Evolutionary conservation across 2,113 vertebrate genomes (phyloP).

Genomic region (Dipodomys merriami): DNA sequence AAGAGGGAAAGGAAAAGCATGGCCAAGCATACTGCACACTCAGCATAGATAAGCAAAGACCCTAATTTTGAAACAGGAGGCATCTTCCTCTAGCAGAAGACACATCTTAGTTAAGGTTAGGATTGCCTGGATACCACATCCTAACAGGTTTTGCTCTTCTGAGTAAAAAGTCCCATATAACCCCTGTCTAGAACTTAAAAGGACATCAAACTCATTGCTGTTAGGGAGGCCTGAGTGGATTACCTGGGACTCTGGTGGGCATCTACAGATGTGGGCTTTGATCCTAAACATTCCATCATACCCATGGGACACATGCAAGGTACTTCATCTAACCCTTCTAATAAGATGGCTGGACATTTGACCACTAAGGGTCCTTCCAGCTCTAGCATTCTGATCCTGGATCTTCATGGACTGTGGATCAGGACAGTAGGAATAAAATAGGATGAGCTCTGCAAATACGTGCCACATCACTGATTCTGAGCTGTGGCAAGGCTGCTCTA

Average conservation of each 20-base stretch:
- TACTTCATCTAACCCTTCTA: neutral
- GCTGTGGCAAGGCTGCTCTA: neutral
- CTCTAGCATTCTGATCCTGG: neutral
- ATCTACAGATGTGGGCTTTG: neutral
- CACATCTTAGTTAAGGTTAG: neutral
- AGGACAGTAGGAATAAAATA: neutral
- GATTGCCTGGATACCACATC: neutral
- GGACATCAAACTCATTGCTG: neutral
- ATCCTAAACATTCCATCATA: neutral
- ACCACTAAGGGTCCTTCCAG: neutral
- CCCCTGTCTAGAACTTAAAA: neutral
- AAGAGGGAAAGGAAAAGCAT: neutral
- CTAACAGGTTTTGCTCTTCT: neutral
- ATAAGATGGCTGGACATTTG: neutral
- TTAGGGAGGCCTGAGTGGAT: neutral
- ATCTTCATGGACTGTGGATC: neutral
- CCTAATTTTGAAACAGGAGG: neutral
- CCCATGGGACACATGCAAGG: neutral
- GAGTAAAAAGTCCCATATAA: neutral
- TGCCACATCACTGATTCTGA: neutral
- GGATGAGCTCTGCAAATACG: neutral
- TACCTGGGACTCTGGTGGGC: neutral
- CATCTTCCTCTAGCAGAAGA: neutral
- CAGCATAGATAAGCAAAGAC: neutral
- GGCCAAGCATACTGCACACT: neutral